Evolutionary conservation across 2,113 vertebrate species (phyloP).

Genomic region (Tenrec ecaudatus): DNA sequence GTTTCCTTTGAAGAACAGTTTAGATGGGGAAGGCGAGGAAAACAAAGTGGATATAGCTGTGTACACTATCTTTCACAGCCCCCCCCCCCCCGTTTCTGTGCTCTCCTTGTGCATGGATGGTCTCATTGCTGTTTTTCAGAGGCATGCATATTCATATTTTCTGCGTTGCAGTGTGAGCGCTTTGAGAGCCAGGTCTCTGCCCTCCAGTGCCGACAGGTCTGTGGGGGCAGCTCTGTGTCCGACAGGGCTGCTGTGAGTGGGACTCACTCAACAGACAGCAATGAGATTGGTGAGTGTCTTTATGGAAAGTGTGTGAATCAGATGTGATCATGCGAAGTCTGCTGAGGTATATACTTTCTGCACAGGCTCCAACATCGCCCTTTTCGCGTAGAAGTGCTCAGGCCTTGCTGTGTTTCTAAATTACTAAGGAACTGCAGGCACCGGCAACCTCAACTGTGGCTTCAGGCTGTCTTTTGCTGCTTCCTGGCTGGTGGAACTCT

Average conservation of each 20-base stretch:
- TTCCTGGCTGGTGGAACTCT: conserved; percentile 28
- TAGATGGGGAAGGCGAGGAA: conserved; percentile 33
- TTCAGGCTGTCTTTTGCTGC: neutral
- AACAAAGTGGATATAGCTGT: conserved; percentile 12
- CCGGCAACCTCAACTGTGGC: neutral
- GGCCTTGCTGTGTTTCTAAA: conserved; percentile 9
- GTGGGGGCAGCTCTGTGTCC: too few species aligned
- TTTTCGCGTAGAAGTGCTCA: neutral
- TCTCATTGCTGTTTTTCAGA: neutral
- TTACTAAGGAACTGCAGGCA: neutral
- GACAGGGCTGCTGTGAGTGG: too few species aligned
- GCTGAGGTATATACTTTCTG: neutral
- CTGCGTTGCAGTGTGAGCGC: neutral
- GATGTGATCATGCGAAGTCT: neutral
- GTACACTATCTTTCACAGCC: neutral
- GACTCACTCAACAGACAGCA: too few species aligned
- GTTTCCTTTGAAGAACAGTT: conserved; percentile 56
- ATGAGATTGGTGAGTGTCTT: too few species aligned
- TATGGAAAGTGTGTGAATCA: neutral
- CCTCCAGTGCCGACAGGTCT: neutral
- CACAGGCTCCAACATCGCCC: neutral
- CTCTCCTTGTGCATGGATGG: neutral
- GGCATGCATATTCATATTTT: neutral
- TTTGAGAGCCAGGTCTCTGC: neutral
- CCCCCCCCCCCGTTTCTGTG: neutral